These are phyloP conservation scores for Chymomyza fuscimana DNA, from an alignment of 2,888 invertebrate genomes.

Conservation along the genomic window DNA sequence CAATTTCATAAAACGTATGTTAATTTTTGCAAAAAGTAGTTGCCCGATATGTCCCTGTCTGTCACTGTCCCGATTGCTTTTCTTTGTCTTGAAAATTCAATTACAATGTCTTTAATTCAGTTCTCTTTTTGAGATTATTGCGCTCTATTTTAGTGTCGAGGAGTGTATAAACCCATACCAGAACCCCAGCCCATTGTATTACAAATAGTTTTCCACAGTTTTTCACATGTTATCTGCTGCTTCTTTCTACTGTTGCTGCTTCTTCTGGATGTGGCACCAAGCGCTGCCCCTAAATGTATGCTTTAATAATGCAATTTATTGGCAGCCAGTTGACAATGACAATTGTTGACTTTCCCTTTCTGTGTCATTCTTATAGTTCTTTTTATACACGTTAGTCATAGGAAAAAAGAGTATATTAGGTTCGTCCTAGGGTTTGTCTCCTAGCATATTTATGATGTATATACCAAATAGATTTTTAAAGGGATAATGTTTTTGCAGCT, in stretches of 20 bases:
- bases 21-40: too few relatives aligned
- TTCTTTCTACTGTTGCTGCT: not conserved
- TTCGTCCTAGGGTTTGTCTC: too few relatives aligned
- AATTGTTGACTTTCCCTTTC: conserved; percentile 58
- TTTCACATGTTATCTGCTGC: conserved; percentile 4
- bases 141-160: too few relatives aligned
- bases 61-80: too few relatives aligned
- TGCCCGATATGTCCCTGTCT: too few relatives aligned
- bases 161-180: not conserved
- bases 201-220: conserved; percentile 50
- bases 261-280: not conserved
- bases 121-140: too few relatives aligned
- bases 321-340: conserved; percentile 59
- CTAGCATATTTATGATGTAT: too few relatives aligned
- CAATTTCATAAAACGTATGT: too few relatives aligned
- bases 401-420: not conserved
- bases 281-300: conserved; percentile 20
- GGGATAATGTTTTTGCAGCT: too few relatives aligned
- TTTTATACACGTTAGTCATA: not conserved
- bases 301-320: conserved; percentile 66
- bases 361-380: not conserved
- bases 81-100: too few relatives aligned
- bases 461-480: too few relatives aligned
- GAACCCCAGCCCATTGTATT: conserved; percentile 44
- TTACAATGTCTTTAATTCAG: not conserved